A percentile compares a stretch with the other conserved stretches of the same genome.
Conservation (phyloP, 2,797 vertebrate species). For the Malurus leucopterus region DNA sequence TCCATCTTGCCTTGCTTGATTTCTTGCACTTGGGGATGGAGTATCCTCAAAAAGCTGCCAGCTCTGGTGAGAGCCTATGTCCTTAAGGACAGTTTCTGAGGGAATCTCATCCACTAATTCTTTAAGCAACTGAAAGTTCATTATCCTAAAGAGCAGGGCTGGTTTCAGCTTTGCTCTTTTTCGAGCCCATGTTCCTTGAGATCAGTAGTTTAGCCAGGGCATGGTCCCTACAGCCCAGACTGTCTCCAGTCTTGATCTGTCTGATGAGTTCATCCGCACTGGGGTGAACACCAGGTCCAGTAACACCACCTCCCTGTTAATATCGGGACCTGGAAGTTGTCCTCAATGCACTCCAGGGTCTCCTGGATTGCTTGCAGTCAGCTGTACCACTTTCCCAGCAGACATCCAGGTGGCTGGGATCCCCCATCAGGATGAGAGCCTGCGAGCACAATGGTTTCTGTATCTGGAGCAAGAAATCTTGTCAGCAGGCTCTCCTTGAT, state of each 20-base stretch:
- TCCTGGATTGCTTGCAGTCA: neutral
- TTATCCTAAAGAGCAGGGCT: neutral
- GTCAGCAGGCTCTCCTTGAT: accelerated
- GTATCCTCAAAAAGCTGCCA: neutral
- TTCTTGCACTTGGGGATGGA: neutral
- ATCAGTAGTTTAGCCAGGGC: neutral
- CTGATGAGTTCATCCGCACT: neutral
- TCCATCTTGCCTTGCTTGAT: neutral
- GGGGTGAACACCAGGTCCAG: neutral
- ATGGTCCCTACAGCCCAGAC: neutral
- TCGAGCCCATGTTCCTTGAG: neutral
- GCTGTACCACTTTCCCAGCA: neutral
- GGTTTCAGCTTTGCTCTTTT: neutral
- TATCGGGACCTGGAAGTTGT: neutral
- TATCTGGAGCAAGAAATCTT: neutral
- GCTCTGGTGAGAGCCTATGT: neutral
- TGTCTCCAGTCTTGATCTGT: neutral
- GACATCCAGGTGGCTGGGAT: neutral
- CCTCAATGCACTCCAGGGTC: neutral
- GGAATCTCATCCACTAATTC: neutral
- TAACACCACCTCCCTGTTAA: neutral
- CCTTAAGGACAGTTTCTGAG: neutral
- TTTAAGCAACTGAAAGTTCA: neutral
- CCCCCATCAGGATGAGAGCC: no score
- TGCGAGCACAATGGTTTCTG: neutral